Percentiles rank a stretch among this genome's conserved stretches.
phyloP scores from a whole-genome alignment of 2,888 invertebrate genomes.

The Epirrita christyi region DNA sequence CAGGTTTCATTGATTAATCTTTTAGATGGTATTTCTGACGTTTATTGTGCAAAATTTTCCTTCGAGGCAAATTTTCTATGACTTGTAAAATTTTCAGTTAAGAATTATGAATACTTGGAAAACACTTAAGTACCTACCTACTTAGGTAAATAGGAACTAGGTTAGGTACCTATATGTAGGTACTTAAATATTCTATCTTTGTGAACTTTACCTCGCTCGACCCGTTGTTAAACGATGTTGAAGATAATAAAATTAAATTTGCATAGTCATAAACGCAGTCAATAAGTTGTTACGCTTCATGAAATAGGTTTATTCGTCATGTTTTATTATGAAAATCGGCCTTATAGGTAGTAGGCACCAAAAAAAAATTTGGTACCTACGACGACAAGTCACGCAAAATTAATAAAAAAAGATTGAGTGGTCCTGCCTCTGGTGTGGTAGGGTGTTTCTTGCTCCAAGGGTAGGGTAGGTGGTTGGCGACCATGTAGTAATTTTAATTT shows the following conservation, averaged over 20 bases:
- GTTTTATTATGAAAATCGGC: conserved; percentile 20
- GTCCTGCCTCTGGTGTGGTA: too few species aligned
- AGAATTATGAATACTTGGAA: background rate
- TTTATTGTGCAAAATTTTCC: background rate
- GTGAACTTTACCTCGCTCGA: background rate
- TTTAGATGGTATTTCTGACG: conserved; percentile 3
- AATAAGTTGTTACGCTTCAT: conserved; percentile 28
- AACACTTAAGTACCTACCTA: background rate
- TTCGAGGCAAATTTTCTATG: background rate
- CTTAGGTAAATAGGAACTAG: too few species aligned
- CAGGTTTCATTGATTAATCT: conserved; percentile 36
- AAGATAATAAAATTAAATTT: conserved; percentile 41
- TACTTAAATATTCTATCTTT: background rate
- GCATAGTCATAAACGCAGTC: conserved; percentile 42
- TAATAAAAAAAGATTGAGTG: too few species aligned
- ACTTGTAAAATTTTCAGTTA: background rate
- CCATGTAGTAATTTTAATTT: too few species aligned
- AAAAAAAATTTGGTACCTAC: too few species aligned
- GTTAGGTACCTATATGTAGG: too few species aligned
- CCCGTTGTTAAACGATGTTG: conserved; percentile 33
- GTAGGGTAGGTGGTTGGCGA: too few species aligned
- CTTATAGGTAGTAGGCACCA: too few species aligned
- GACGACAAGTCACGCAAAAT: too few species aligned
- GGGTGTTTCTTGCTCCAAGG: too few species aligned
- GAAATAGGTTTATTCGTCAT: conserved; percentile 29